phyloP scores from a whole-genome alignment of 2,888 invertebrate species.

The Luperina testacea region DNA sequence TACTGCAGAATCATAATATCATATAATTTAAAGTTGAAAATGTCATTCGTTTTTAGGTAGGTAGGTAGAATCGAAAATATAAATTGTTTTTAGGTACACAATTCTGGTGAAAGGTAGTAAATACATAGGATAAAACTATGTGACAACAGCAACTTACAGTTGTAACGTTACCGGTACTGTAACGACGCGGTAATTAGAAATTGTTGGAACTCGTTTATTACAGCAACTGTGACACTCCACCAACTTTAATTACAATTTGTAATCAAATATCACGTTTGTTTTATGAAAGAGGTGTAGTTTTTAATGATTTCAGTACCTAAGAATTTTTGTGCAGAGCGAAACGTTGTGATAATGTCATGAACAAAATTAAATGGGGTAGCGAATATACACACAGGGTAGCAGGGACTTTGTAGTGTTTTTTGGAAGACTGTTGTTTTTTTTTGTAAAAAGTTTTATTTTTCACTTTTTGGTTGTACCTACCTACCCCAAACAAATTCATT shows the following conservation, averaged over 20 bases:
- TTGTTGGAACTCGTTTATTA: constrained; percentile 28
- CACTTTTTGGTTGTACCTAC: too few species aligned
- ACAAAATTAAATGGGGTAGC: neutral
- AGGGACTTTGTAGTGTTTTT: too few species aligned
- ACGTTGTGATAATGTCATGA: neutral
- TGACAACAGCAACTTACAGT: constrained; percentile 7
- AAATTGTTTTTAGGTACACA: neutral
- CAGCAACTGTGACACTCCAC: constrained; percentile 3
- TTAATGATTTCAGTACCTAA: constrained; percentile 6
- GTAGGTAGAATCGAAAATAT: neutral
- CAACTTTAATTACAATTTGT: constrained; percentile 58
- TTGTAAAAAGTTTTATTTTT: too few species aligned
- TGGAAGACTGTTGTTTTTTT: too few species aligned
- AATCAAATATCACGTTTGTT: constrained; percentile 28
- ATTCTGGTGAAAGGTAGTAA: neutral
- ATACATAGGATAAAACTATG: constrained; percentile 25
- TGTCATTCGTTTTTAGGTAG: neutral
- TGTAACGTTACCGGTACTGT: constrained; percentile 10
- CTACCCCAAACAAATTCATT: too few species aligned
- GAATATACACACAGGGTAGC: neutral
- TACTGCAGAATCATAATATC: too few species aligned
- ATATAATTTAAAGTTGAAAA: neutral
- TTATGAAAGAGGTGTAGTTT: neutral
- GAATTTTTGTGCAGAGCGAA: neutral
- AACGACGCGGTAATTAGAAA: constrained; percentile 32